Conservation (phyloP, 1,140 invertebrate species). For the Branchinecta lindahli region DNA sequence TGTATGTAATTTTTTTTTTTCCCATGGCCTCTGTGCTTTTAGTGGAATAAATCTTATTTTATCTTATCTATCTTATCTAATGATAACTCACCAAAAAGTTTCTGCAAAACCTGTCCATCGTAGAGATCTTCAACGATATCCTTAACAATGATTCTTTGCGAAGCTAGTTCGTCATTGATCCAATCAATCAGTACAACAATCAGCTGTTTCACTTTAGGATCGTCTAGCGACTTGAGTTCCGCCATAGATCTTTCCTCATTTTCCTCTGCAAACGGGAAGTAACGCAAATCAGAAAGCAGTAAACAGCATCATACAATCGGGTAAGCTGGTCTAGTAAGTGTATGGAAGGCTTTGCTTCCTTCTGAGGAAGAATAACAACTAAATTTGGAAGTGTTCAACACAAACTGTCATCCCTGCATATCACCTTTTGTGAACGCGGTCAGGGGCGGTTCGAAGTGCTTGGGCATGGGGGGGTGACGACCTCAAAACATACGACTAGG, state of each 20-base stretch:
- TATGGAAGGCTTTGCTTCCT: constrained; percentile 9
- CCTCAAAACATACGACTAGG: too few relatives aligned
- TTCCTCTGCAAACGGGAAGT: constrained; percentile 49
- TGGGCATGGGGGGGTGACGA: too few relatives aligned
- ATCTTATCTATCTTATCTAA: too few relatives aligned
- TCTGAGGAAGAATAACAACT: not conserved
- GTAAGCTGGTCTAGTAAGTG: too few relatives aligned
- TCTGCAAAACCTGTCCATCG: constrained; percentile 95
- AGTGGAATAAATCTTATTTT: too few relatives aligned
- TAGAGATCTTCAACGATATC: constrained; percentile 93
- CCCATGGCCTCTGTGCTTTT: too few relatives aligned
- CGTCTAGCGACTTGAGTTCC: constrained; percentile 66
- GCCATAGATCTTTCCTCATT: constrained; percentile 94
- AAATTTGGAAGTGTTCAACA: not conserved
- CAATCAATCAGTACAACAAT: constrained; percentile 83
- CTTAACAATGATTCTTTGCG: constrained; percentile 93
- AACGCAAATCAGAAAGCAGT: constrained; percentile 1
- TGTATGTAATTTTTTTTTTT: too few relatives aligned
- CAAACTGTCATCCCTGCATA: too few relatives aligned
- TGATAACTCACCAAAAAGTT: constrained; percentile 59
- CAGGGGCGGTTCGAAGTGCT: too few relatives aligned
- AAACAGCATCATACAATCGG: not conserved
- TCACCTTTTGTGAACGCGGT: too few relatives aligned
- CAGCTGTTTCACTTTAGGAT: constrained; percentile 71
- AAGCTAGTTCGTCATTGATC: constrained; percentile 96